Evolutionary conservation across 1,140 invertebrate species (phyloP).

Genomic region (Oscheius sp.): DNA sequence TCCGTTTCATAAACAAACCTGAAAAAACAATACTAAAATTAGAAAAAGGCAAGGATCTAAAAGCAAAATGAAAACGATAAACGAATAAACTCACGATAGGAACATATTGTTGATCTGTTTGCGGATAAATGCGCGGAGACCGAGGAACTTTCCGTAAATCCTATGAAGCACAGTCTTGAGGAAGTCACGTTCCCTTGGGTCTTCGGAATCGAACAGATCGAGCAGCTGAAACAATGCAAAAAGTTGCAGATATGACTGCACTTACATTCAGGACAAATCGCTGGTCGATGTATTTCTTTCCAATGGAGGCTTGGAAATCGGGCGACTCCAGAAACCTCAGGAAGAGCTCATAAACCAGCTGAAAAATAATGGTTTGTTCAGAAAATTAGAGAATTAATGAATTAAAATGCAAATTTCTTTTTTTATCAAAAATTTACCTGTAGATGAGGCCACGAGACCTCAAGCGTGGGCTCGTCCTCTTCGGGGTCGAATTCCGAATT

Average conservation of each 20-base stretch:
- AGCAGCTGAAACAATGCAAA: slow-evolving; percentile 50
- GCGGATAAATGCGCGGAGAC: slow-evolving; percentile 60
- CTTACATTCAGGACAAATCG: slow-evolving; percentile 56
- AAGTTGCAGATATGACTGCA: not conserved
- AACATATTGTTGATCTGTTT: slow-evolving; percentile 62
- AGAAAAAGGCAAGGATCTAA: not conserved
- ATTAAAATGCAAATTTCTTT: too few species aligned
- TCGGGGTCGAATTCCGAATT: slow-evolving; percentile 60
- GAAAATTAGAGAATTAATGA: not conserved
- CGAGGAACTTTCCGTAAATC: slow-evolving; percentile 60
- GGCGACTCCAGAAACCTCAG: slow-evolving; percentile 58
- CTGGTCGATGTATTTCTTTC: slow-evolving; percentile 60
- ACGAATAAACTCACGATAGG: slow-evolving; percentile 49
- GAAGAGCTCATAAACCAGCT: slow-evolving; percentile 60
- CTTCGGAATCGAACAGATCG: slow-evolving; percentile 59
- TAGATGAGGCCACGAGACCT: slow-evolving; percentile 60
- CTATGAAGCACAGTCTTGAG: slow-evolving; percentile 60
- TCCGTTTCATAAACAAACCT: slow-evolving; percentile 99
- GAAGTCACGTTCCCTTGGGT: slow-evolving; percentile 60
- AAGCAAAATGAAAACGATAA: not conserved
- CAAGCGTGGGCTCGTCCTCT: slow-evolving; percentile 59
- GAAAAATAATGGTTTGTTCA: slow-evolving; percentile 1
- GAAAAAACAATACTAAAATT: slow-evolving; percentile 43
- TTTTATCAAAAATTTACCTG: slow-evolving; percentile 46
- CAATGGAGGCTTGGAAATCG: slow-evolving; percentile 57